phyloP scores from a whole-genome alignment of 2,888 invertebrate species.

The Drosophila siamana region DNA sequence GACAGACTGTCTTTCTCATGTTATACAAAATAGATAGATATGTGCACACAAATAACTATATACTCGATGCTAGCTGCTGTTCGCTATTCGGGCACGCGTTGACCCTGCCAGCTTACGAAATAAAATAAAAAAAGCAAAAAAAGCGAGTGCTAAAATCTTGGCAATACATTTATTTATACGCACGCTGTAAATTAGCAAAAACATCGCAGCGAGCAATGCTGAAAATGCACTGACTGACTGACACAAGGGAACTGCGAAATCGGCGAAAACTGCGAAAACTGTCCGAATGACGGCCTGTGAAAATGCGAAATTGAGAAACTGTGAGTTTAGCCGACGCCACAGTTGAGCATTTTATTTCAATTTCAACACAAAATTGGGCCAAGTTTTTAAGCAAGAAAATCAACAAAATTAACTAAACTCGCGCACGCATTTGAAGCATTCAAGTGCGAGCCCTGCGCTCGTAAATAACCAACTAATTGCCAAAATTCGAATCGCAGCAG shows the following conservation, averaged over 20 bases:
- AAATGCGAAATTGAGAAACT: slow-evolving; percentile 31
- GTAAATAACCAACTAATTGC: slow-evolving; percentile 67
- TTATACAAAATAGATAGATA: slow-evolving; percentile 20
- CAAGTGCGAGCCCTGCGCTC: slow-evolving; percentile 51
- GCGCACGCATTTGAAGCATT: slow-evolving; percentile 56
- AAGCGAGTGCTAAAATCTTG: slow-evolving; percentile 56
- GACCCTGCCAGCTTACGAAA: slow-evolving; percentile 61
- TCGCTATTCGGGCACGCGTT: slow-evolving; percentile 63
- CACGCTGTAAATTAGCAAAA: slow-evolving; percentile 76
- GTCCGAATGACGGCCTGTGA: neutral
- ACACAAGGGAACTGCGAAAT: slow-evolving; percentile 3
- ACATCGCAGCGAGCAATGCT: slow-evolving; percentile 30
- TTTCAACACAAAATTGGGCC: slow-evolving; percentile 57
- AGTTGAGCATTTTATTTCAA: slow-evolving; percentile 38
- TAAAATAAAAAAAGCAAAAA: slow-evolving; percentile 7
- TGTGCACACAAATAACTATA: slow-evolving; percentile 13
- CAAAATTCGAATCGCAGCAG: slow-evolving; percentile 18
- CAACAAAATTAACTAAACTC: slow-evolving; percentile 21
- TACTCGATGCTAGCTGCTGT: neutral
- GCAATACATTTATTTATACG: slow-evolving; percentile 73
- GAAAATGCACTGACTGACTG: slow-evolving; percentile 21
- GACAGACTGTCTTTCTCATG: slow-evolving; percentile 60
- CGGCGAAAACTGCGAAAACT: slow-evolving; percentile 1
- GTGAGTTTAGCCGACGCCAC: slow-evolving; percentile 9
- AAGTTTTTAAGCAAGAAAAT: slow-evolving; percentile 60